Percentiles rank a stretch among this genome's conserved stretches.
phyloP scores from a whole-genome alignment of 2,113 vertebrate species.

The Anthoscopus minutus region DNA sequence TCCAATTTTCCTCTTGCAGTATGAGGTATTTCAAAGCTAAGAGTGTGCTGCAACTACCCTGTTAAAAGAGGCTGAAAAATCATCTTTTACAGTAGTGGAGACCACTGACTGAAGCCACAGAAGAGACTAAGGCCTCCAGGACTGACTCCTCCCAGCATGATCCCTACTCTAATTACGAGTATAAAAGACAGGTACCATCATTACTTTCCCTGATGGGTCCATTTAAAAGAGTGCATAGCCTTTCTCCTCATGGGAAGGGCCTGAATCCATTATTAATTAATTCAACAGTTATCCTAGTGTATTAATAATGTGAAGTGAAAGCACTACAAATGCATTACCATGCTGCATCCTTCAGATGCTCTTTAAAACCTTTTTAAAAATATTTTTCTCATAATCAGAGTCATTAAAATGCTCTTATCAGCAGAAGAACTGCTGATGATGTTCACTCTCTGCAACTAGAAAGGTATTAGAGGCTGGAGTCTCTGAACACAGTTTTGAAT shows the following conservation, averaged over 20 bases:
- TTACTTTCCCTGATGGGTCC: not conserved
- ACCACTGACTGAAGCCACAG: not conserved
- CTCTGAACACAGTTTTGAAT: not conserved
- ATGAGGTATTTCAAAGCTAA: not conserved
- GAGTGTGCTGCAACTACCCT: not conserved
- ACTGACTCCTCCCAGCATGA: not conserved
- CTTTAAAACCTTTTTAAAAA: not conserved
- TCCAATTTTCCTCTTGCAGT: not conserved
- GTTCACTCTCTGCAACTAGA: not conserved
- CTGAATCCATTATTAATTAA: not conserved
- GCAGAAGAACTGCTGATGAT: not conserved
- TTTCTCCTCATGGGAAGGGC: not conserved
- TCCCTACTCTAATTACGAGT: not conserved
- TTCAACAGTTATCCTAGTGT: not conserved
- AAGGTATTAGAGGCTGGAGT: not conserved
- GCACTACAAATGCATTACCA: not conserved
- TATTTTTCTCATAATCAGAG: not conserved
- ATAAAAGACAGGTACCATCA: not conserved
- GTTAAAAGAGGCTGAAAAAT: not conserved
- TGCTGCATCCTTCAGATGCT: not conserved
- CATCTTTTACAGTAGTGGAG: not conserved
- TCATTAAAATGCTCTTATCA: conserved; percentile 3
- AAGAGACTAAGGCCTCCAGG: not conserved
- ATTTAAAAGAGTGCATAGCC: not conserved
- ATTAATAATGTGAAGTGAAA: not conserved